Evolutionary conservation across 2,113 vertebrate species (phyloP), one percentile per base, ranked within the genome.

Genomic region (Narcine bancroftii): DNA sequence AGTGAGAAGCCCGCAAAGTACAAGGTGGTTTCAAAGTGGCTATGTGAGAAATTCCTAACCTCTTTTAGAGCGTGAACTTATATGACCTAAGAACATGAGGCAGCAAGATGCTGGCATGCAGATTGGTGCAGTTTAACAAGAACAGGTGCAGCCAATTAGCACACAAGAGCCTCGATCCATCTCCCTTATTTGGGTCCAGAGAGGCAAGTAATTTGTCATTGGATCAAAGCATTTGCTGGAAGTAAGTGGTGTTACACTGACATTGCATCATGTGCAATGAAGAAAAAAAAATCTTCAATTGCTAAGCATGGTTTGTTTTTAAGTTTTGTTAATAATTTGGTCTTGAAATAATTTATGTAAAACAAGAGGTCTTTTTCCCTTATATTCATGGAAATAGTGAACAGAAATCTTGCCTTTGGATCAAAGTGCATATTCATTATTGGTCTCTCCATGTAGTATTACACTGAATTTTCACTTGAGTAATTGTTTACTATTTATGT

Each of bases 141-240:
- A 71, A 71, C 7, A 47, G 65, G 36, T 47, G 65, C 89, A 71
- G 89, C 63, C 89, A 91, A 91, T 91, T 91, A 91, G 42, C 42
- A 6, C 39, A 29, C 7, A 39, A 47, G 63, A 6, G 60, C 24
- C 39, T 91, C 63, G 33, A 33, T 69, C 65, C 69, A 47, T 69
- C 39, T 47, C 26, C 65, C 39, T 45, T 71, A 69, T 66, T 45
- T 91, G 85, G 56, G 85, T 17, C 53, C 85, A 47, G 42, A 47
- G 36, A 45, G 65, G 63, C 7, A 26, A 71, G 42, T 39, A 63
- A 47, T 47, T 65, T 39, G 11, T n/a, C 87, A 45, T 69, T 91
- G 63, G 63, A 91, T 45, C 63, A 91, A 91, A 33, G 65, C 42
- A 26, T 29, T 47, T 17, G 47, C 47, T 69, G 7, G 10, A 45